A percentile compares a stretch with the other conserved stretches of the same genome.
Conservation (phyloP, 2,113 vertebrate genomes). For the Tychaedon coryphoeus region DNA sequence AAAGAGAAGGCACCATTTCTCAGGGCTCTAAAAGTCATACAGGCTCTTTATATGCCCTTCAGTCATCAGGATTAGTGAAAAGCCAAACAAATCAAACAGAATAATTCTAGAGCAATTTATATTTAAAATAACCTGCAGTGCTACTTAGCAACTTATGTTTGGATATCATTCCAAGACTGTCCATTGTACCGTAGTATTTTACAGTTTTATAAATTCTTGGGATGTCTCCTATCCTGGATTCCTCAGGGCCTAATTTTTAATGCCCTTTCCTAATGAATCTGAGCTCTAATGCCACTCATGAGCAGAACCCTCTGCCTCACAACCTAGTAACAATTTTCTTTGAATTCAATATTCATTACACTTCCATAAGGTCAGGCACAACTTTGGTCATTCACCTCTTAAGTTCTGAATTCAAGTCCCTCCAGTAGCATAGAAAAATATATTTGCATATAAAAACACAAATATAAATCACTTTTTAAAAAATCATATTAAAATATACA, state of each 20-base stretch:
- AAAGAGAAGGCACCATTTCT: background rate
- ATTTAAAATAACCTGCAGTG: background rate
- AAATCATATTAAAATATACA: background rate
- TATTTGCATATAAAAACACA: background rate
- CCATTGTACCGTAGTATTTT: background rate
- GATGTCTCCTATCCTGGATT: background rate
- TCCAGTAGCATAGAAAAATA: background rate
- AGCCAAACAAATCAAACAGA: background rate
- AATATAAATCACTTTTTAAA: background rate
- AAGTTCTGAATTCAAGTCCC: background rate
- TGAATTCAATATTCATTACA: background rate
- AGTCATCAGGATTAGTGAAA: background rate
- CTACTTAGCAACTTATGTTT: background rate
- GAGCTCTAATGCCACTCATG: background rate
- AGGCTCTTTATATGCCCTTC: background rate
- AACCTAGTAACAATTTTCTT: background rate
- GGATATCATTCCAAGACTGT: background rate
- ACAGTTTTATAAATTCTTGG: background rate
- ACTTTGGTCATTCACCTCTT: background rate
- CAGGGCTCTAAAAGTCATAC: background rate
- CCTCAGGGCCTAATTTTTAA: background rate
- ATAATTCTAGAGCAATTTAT: background rate
- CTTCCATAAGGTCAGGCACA: background rate
- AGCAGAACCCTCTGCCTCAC: background rate
- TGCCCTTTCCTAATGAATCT: background rate